These are phyloP conservation scores for Phaethon lepturus DNA, from an alignment of 2,113 vertebrate species.

Conservation along the genomic window DNA sequence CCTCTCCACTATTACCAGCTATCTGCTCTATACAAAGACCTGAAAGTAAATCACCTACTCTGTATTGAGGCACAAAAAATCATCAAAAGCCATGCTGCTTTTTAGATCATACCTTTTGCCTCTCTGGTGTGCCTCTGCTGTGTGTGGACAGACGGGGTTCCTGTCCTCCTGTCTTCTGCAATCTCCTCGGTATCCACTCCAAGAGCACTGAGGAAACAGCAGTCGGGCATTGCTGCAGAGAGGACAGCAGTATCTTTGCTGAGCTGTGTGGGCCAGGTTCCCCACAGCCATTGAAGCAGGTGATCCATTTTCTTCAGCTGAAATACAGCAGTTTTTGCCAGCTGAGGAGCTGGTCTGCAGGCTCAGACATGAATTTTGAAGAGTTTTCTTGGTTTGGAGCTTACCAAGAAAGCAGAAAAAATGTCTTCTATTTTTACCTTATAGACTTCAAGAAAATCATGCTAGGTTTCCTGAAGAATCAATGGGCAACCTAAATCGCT, in stretches of 20 bases:
- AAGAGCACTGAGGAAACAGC: background rate
- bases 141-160: background rate
- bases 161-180: background rate
- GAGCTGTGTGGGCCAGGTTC: background rate
- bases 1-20: background rate
- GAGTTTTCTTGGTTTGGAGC: background rate
- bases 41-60: constrained; percentile 31
- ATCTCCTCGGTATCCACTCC: background rate
- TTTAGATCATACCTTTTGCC: background rate
- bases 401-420: background rate
- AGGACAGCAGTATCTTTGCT: background rate
- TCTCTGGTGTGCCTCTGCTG: background rate
- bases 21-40: background rate
- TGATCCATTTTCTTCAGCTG: background rate
- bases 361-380: background rate
- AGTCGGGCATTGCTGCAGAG: background rate
- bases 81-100: background rate
- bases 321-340: background rate
- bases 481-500: background rate
- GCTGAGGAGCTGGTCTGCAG: background rate
- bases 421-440: background rate
- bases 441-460: background rate
- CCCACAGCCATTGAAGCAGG: background rate
- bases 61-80: background rate
- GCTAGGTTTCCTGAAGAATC: background rate